Evolutionary conservation across 2,888 invertebrate genomes (phyloP).

Genomic region (Rhorus exstirpatorius): DNA sequence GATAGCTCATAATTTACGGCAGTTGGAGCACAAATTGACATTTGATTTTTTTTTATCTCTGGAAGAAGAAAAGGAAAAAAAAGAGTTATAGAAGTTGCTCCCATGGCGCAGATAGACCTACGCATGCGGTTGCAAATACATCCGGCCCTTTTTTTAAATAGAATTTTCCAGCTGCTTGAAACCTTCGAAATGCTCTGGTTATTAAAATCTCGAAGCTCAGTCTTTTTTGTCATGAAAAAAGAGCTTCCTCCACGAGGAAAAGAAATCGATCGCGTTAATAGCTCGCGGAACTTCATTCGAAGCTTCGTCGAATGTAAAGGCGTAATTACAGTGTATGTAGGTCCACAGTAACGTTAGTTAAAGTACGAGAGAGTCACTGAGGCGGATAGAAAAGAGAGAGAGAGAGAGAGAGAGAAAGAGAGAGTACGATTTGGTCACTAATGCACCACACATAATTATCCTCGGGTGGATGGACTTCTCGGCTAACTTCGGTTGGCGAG

Average conservation of each 20-base stretch:
- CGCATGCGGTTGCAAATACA: no score
- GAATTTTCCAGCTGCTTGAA: no score
- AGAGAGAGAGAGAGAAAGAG: constrained; percentile 21
- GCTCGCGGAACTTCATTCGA: constrained; percentile 29
- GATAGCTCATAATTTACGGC: no score
- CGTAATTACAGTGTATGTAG: constrained; percentile 23
- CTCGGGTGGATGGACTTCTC: constrained; percentile 77
- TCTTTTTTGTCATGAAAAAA: no score
- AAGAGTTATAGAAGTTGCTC: no score
- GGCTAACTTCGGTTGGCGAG: constrained; percentile 77
- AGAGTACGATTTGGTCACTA: constrained; percentile 69
- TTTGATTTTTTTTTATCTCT: no score
- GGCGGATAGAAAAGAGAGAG: constrained; percentile 2
- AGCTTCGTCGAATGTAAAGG: constrained; percentile 13
- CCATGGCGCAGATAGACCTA: no score
- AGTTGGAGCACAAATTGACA: no score
- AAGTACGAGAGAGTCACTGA: constrained; percentile 8
- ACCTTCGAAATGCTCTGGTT: no score
- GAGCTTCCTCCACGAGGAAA: neutral
- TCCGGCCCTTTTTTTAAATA: no score
- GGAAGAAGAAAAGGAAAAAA: no score
- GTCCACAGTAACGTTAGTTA: neutral
- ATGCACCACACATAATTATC: constrained; percentile 82
- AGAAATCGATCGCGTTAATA: constrained; percentile 18
- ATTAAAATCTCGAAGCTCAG: no score